phyloP scores from a whole-genome alignment of 2,113 vertebrate species.

The Pterocles gutturalis region DNA sequence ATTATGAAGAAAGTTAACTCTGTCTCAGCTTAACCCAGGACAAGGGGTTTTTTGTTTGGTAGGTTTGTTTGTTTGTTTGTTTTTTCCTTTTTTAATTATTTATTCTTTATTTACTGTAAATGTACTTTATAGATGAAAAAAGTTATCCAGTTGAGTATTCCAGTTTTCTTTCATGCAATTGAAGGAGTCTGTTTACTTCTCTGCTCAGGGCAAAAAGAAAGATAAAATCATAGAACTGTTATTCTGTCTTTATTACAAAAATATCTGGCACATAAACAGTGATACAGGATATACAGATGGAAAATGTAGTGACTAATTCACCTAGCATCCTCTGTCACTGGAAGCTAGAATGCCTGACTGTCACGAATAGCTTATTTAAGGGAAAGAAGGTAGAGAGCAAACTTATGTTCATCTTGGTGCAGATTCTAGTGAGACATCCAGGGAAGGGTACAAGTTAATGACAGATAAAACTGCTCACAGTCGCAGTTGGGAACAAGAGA shows the following conservation, averaged over 20 bases:
- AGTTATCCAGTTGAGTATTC: neutral
- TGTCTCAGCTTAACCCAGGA: no score
- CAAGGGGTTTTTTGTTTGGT: no score
- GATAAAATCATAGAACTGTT: neutral
- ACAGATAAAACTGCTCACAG: neutral
- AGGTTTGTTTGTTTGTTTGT: neutral
- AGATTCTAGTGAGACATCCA: neutral
- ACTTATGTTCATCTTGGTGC: neutral
- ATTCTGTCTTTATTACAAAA: neutral
- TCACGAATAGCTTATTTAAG: neutral
- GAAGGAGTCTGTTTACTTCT: neutral
- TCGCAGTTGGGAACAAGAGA: neutral
- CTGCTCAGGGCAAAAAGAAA: neutral
- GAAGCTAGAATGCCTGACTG: neutral
- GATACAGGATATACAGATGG: neutral
- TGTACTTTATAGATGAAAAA: neutral
- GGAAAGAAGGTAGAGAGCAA: neutral
- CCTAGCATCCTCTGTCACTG: neutral
- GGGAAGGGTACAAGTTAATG: neutral
- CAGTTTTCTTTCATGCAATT: neutral
- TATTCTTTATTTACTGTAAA: neutral
- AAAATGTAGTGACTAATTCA: constrained; percentile 36
- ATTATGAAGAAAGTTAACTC: no score
- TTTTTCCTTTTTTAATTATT: neutral
- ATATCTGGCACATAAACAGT: neutral